These are phyloP conservation scores for Ondatra zibethicus DNA, from an alignment of 2,113 vertebrate species.

Conservation along the genomic window DNA sequence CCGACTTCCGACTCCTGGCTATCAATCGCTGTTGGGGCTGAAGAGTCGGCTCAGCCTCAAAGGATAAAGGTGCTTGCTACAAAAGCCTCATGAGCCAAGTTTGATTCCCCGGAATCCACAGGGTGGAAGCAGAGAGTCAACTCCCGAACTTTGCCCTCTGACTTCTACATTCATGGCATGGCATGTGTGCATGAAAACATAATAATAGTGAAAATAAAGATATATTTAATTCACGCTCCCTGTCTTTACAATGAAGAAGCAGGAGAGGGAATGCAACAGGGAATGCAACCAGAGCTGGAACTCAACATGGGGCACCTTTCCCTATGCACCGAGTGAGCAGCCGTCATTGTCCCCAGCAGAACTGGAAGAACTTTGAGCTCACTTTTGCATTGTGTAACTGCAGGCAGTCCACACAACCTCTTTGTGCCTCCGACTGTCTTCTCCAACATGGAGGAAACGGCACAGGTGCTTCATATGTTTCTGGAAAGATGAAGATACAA, in stretches of 20 bases:
- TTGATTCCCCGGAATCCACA: neutral
- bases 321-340: neutral
- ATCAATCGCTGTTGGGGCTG: no score
- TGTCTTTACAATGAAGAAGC: neutral
- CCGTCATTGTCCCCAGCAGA: neutral
- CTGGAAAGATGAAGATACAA: neutral
- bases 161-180: no score
- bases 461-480: neutral
- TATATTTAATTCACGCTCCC: neutral
- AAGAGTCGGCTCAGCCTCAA: no score
- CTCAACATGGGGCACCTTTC: neutral
- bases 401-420: neutral
- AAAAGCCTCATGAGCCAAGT: neutral
- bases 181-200: neutral
- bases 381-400: neutral
- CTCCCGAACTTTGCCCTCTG: neutral
- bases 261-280: neutral
- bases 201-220: neutral
- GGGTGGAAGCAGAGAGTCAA: neutral
- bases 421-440: neutral
- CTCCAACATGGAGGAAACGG: neutral
- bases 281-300: neutral
- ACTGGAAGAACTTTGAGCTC: neutral
- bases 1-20: neutral
- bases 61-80: no score